Percentiles rank a stretch among this genome's conserved stretches.
These are phyloP conservation scores for Phyllotreta cruciferae DNA, from an alignment of 2,888 invertebrate genomes.

Conservation along the genomic window DNA sequence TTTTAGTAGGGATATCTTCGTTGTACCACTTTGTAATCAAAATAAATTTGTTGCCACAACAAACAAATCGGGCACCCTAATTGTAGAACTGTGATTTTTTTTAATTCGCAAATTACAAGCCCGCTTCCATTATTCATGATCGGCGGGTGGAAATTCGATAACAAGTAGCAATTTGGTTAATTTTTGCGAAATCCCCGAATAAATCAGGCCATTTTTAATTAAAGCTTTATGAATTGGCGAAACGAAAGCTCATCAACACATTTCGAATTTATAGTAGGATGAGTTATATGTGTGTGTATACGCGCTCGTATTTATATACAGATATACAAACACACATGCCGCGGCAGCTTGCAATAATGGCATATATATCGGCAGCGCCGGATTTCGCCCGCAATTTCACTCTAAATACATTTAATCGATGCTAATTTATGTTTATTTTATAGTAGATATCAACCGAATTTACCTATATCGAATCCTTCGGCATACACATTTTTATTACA, in stretches of 20 bases:
- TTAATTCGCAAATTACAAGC: conserved; percentile 16
- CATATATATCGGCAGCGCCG: no score
- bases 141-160: conserved; percentile 19
- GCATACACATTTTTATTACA: no score
- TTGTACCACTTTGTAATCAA: conserved; percentile 4
- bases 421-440: no score
- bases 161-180: conserved; percentile 29
- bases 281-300: conserved; percentile 19
- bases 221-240: conserved; percentile 45
- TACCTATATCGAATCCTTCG: no score
- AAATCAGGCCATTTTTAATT: conserved; percentile 46
- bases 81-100: conserved; percentile 18
- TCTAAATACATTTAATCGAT: no score
- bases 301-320: conserved; percentile 30
- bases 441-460: no score
- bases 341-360: conserved; percentile 51
- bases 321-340: conserved; percentile 34
- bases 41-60: conserved; percentile 10
- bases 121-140: conserved; percentile 10
- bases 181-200: conserved; percentile 33
- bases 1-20: no score
- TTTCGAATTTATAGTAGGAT: conserved; percentile 44
- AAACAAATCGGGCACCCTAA: conserved; percentile 14
- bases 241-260: conserved; percentile 49
- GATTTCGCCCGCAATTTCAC: no score